Evolutionary conservation across 2,888 invertebrate species (phyloP), one percentile per base, ranked within the genome.

Genomic region (Panorpa germanica): DNA sequence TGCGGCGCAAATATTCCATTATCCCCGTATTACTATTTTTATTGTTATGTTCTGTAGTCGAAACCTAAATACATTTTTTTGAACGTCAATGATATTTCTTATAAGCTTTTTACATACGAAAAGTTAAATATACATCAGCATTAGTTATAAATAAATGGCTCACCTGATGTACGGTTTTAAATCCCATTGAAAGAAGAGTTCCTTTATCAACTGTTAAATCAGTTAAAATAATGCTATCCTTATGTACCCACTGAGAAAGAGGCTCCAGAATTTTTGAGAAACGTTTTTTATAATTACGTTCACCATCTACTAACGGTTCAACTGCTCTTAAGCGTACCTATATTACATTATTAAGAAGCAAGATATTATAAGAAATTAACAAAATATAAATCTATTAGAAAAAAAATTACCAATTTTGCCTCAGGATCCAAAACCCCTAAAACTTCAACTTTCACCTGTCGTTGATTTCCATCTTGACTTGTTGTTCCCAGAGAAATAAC

Each of bases 401-500:
- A 11, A 23, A 6, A 9, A 45, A 51, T 50, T 31, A 60, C 67
- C 35, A 67, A 53, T 51, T 76, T 76, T 13, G 74, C 72, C 4
- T 64, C 58, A 4, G 72, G 65, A 52, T 88, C 83, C 36, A 82
- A 54, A 3, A 83, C 73, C 1, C 86, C 86, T 25, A 88, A 56
- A 5, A 88, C 83, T 52, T 86, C 85, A 1, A 86, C 82, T 49
- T 83, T 83, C 1, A 83, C 81, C 53, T 78, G 74, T n/a, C 72
- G 57, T 45, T 70, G 69, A 9, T 67, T 65, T 5, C 73, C 73
- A 45, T 73, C 72, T 44, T 81, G 78, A 2, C 81, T 77, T 0
- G 83, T 82, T 0, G 85, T 85, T 0, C 85, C 86, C 29, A 86
- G 55, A 2, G 83, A 85, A 38, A 86, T 86, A 1, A 88, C 81